These are phyloP conservation scores for Galemys pyrenaicus DNA, from an alignment of 2,113 vertebrate species.

Conservation along the genomic window DNA sequence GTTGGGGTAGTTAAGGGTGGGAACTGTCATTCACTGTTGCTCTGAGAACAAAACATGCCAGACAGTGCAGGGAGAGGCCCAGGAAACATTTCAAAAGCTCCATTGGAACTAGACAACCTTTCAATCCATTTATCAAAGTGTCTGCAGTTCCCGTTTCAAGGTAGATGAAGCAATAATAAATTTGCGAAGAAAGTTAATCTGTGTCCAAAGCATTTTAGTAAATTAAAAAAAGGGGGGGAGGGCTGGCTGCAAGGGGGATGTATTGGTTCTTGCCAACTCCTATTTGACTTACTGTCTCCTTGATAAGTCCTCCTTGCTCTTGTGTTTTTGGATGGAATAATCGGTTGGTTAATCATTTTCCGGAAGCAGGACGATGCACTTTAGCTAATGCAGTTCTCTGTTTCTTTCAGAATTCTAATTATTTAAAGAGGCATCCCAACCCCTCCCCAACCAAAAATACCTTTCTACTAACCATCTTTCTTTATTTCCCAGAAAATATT, in stretches of 20 bases:
- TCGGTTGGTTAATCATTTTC: conserved; percentile 80
- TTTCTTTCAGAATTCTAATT: conserved; percentile 63
- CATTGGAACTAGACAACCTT: conserved; percentile 74
- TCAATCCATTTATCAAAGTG: conserved; percentile 83
- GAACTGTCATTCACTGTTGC: not conserved
- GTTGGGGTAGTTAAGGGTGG: not conserved
- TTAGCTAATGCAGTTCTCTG: conserved; percentile 76
- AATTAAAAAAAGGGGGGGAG: conserved; percentile 74
- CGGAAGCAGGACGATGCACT: conserved; percentile 77
- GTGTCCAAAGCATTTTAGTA: conserved; percentile 83
- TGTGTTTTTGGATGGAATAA: conserved; percentile 79
- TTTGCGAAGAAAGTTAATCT: conserved; percentile 81
- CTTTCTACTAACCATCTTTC: not conserved
- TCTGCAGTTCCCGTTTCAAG: conserved; percentile 68
- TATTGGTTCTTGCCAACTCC: conserved; percentile 73
- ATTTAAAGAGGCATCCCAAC: conserved; percentile 67
- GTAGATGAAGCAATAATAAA: conserved; percentile 81
- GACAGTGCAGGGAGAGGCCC: conserved; percentile 14
- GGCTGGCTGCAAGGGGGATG: conserved; percentile 47
- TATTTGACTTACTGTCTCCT: conserved; percentile 79
- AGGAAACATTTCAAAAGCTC: conserved; percentile 63
- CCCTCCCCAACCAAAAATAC: conserved; percentile 35
- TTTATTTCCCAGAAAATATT: not conserved
- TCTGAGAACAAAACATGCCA: conserved; percentile 51
- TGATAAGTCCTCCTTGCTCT: conserved; percentile 73